These are phyloP conservation scores for Sweltsa coloradensis DNA, from an alignment of 1,140 invertebrate species.

Conservation along the genomic window DNA sequence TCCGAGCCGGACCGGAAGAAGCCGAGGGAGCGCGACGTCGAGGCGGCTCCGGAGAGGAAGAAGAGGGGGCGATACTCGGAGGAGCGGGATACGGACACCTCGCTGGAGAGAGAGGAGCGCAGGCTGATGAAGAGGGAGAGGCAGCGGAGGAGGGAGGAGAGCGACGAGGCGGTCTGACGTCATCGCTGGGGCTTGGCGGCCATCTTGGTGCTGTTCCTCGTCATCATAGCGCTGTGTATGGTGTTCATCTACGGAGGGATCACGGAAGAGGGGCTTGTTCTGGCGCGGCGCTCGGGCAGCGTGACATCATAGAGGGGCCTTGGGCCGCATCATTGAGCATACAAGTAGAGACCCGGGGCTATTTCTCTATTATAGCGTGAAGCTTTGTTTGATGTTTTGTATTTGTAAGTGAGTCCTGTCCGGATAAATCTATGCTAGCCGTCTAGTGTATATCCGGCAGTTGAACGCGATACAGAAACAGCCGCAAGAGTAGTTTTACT, in stretches of 20 bases:
- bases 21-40: background rate
- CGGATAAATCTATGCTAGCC: no score
- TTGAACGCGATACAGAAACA: no score
- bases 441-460: no score
- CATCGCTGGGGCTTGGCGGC: constrained; percentile 22
- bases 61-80: background rate
- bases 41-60: background rate
- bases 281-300: no score
- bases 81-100: no score
- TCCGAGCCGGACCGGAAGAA: background rate
- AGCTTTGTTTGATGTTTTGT: no score
- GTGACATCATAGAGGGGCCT: no score
- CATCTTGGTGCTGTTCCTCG: constrained; percentile 22
- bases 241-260: constrained; percentile 26
- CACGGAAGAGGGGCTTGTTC: constrained; percentile 22
- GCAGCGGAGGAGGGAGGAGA: background rate
- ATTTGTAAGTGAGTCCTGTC: no score
- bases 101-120: background rate
- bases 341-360: no score
- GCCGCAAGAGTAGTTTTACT: no score
- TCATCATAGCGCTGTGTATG: constrained; percentile 24
- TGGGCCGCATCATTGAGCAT: no score
- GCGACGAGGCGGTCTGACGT: background rate
- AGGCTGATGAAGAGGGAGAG: background rate
- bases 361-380: no score